Percentiles rank a stretch among this genome's conserved stretches.
Evolutionary conservation across 2,797 vertebrate species (phyloP).

Genomic region (Scolopax bukidnonensis): DNA sequence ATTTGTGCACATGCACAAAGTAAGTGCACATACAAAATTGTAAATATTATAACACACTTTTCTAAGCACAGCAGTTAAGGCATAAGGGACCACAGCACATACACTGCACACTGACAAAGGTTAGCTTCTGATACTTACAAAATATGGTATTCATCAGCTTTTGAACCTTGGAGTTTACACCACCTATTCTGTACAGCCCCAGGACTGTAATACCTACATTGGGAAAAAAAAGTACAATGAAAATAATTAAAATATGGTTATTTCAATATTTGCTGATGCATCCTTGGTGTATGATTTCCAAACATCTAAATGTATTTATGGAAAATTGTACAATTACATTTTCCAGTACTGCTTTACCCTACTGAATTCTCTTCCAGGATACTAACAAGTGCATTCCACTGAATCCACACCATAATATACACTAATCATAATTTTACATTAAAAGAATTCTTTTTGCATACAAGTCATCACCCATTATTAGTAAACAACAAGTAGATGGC

Average conservation of each 20-base stretch:
- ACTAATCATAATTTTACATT: not conserved
- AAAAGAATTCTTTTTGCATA: not conserved
- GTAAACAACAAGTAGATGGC: not conserved
- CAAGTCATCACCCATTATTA: not conserved
- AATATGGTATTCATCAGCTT: slow-evolving; percentile 95
- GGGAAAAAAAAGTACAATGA: not conserved
- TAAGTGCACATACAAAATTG: not conserved
- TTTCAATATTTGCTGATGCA: not conserved
- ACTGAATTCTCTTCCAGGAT: not conserved
- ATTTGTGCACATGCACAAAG: not conserved
- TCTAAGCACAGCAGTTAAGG: not conserved
- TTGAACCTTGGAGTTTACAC: slow-evolving; percentile 98
- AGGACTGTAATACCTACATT: slow-evolving; percentile 89
- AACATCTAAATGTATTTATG: not conserved
- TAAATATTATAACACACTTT: not conserved
- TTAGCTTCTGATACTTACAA: slow-evolving; percentile 82
- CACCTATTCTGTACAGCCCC: slow-evolving; percentile 96
- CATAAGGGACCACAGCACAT: not conserved
- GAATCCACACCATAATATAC: not conserved
- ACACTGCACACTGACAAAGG: not conserved
- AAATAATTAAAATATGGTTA: not conserved
- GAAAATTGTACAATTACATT: not conserved
- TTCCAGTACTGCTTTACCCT: not conserved
- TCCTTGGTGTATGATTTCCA: not conserved
- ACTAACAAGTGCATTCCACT: not conserved